A percentile compares a stretch with the other conserved stretches of the same genome.
Conservation (phyloP, 2,797 vertebrate species). For the Lemur catta region DNA sequence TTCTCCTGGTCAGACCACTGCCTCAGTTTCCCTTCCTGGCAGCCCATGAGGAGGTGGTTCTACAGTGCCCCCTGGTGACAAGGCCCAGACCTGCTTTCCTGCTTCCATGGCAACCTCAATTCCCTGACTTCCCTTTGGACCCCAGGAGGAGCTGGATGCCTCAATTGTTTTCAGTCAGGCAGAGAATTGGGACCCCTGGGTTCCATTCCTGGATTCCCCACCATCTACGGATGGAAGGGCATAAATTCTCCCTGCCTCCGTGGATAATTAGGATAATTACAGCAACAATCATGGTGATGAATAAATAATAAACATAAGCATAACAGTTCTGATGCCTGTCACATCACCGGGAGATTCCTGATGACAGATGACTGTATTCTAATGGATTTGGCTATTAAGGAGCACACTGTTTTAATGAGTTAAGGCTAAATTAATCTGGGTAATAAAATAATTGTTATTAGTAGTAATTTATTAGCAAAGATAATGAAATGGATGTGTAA, state of each 20-base stretch:
- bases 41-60: background rate
- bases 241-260: slow-evolving; percentile 63
- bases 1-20: background rate
- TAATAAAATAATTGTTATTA: slow-evolving; percentile 81
- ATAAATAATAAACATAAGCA: slow-evolving; percentile 79
- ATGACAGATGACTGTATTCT: slow-evolving; percentile 70
- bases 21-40: slow-evolving; percentile 57
- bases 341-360: slow-evolving; percentile 72
- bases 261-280: slow-evolving; percentile 78
- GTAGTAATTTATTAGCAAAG: slow-evolving; percentile 77
- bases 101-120: slow-evolving; percentile 36
- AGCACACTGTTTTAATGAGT: slow-evolving; percentile 76
- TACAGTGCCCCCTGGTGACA: background rate
- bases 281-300: slow-evolving; percentile 75
- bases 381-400: slow-evolving; percentile 71
- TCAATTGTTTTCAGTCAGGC: background rate
- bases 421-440: slow-evolving; percentile 77
- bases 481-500: slow-evolving; percentile 75
- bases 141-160: background rate
- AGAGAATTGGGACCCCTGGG: slow-evolving; percentile 46
- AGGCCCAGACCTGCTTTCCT: background rate
- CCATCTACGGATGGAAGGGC: slow-evolving; percentile 34
- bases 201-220: slow-evolving; percentile 43
- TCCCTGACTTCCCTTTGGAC: background rate
- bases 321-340: slow-evolving; percentile 73